phyloP scores from a whole-genome alignment of 2,888 invertebrate species.

The Sinotaia quadrata region DNA sequence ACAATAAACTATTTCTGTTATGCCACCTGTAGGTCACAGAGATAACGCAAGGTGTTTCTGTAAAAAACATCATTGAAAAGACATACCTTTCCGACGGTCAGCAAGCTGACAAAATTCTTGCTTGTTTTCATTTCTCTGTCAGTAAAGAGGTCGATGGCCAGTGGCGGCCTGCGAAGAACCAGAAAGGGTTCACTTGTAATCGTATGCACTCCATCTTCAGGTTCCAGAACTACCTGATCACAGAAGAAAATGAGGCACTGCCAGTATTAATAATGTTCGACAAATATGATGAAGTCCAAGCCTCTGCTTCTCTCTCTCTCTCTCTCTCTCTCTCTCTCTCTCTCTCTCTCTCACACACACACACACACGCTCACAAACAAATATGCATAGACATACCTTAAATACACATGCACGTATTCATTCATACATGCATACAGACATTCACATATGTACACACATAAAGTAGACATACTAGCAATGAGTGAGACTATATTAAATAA shows the following conservation, averaged over 20 bases:
- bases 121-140: slow-evolving; percentile 47
- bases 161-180: slow-evolving; percentile 52
- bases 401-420: not conserved
- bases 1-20: too few relatives aligned
- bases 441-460: too few relatives aligned
- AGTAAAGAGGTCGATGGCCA: slow-evolving; percentile 42
- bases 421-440: too few relatives aligned
- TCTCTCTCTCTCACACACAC: not conserved
- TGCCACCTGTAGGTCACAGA: too few relatives aligned
- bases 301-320: not conserved
- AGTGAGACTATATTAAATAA: too few relatives aligned
- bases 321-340: not conserved
- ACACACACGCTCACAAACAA: slow-evolving; percentile 3
- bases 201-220: slow-evolving; percentile 62
- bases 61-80: too few relatives aligned
- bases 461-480: too few relatives aligned
- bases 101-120: slow-evolving; percentile 46
- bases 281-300: not conserved
- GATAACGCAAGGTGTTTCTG: too few relatives aligned
- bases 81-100: slow-evolving; percentile 61
- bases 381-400: not conserved
- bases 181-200: slow-evolving; percentile 71
- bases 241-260: not conserved
- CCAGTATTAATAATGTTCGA: not conserved
- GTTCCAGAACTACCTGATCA: slow-evolving; percentile 49